Base-by-base conservation (phyloP, 2,113 vertebrate species). In the Conger conger region DNA sequence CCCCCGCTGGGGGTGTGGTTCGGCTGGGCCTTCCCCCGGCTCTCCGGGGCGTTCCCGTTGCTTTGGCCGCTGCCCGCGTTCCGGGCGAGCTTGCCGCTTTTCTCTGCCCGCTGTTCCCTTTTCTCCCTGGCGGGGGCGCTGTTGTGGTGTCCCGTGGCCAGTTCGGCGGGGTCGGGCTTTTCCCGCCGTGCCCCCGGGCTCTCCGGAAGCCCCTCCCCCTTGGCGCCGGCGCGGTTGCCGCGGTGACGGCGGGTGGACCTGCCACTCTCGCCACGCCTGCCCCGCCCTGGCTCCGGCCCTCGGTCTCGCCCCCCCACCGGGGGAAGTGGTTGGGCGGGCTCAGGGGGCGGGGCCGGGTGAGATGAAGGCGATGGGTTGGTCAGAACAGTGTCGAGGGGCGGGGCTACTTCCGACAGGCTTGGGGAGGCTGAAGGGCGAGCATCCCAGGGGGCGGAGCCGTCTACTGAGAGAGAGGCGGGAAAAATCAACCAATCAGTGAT, bases 331-430 rank as follows among this genome's bases (percentile, higher is more conserved):
- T 94, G 95, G 95, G 95, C 95, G 94, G 95, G 95, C 94, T 97
- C 96, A 94, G 96, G 96, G 96, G 95, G 93, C 92, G 95, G 96
- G 95, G 95, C 96, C 95, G 96, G 95, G 95, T 97, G 96, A 93
- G 96, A 97, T 97, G 97, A 96, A 94, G 95, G 96, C 94, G 95
- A 97, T 96, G 97, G 96, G 94, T 94, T 93, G 89, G 96, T 95
- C 95, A 94, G 95, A 93, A 94, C 94, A 93, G 96, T 94, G 0
- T 97, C 96, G 2, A 95, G 94, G 91, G 94, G 92, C 92, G 94
- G 88, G 91, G 95, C 97, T 97, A 99, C 96, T 99, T 99, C 97
- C 97, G 96, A 96, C 98, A 98, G 95, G 94, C 96, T 95, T 97
- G 97, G 92, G 97, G 96, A 91, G 97, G 96, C 89, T 97, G 97